Percentiles rank a stretch among this genome's conserved stretches.
Conservation (phyloP, 2,888 invertebrate genomes). For the Dorcus parallelipipedus region DNA sequence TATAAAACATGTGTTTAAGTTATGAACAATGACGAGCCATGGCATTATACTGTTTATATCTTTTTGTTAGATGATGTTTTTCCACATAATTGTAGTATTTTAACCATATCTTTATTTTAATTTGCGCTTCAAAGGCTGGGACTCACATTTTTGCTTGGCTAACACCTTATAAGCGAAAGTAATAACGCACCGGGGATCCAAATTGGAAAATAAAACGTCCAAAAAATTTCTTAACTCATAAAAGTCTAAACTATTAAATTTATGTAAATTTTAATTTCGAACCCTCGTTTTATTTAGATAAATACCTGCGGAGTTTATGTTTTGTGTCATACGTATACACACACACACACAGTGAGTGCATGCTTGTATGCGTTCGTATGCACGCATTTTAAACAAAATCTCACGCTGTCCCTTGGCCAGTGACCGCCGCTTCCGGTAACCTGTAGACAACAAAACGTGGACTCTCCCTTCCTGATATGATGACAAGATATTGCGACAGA, state of each 20-base stretch:
- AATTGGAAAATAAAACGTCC: no score
- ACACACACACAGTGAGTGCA: no score
- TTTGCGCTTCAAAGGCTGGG: conserved; percentile 1
- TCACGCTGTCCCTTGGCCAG: conserved; percentile 38
- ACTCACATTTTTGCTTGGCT: conserved; percentile 1
- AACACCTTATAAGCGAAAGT: not conserved
- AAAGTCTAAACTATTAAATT: no score
- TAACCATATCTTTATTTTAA: conserved; percentile 26
- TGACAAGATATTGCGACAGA: conserved; percentile 27
- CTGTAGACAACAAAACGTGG: conserved; percentile 29
- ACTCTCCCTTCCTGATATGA: conserved; percentile 34
- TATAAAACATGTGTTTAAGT: conserved; percentile 42
- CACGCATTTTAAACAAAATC: conserved; percentile 18
- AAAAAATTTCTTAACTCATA: no score
- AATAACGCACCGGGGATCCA: no score
- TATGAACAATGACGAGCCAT: conserved; percentile 36
- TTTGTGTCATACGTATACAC: no score
- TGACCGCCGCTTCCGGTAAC: conserved; percentile 37
- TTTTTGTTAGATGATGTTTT: conserved; percentile 32
- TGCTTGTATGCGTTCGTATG: conserved; percentile 1
- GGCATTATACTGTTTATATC: conserved; percentile 37
- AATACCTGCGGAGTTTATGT: no score
- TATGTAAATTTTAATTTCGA: no score
- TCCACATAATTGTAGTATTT: conserved; percentile 35
- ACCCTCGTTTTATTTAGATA: no score